Base-by-base conservation (phyloP, 2,888 invertebrate species). In the Drosophila anceps region DNA sequence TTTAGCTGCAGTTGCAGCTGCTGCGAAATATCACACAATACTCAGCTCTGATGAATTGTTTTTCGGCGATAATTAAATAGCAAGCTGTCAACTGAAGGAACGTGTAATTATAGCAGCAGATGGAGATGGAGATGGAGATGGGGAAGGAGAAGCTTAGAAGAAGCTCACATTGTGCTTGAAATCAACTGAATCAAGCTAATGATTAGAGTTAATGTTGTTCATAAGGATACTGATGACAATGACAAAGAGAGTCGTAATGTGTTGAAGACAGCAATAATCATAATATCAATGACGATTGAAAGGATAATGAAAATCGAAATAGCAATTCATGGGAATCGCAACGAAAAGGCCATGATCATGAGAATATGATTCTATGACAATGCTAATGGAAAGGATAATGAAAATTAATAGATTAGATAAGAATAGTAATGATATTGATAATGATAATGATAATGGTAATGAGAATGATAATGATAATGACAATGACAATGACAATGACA, bases 71-170 rank as follows among this genome's bases (percentile, higher is more conserved):
- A 73, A 74, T 77, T 63, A 61, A 61, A 43, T 41, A 53, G 33
- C 33, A 33, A 15, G 12, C 15, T 48, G 37, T 13, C 24, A n/a
- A 48, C 43, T 29, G 18, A 63, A 48, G 35, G 8, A 15, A 44
- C n/a, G 41, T 27, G 37, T 62, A 77, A 78, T 78, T 73, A 64
- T 37, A 63, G 35, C n/a, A 1, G 18, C 62, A 54, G 48, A 27
- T 29, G 2, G 35, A 8, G 18, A 1, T 31, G 31, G 20, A 20
- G 43, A 35, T 3, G 31, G 10, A 2, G 6, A 18, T n/a, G 50
- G n/a, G 4, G 15, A 7, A 12, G 8, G 12, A 39, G 10, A 15
- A 29, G 4, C 29, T 33, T 33, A 18, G 29, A 5, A 12, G n/a
- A 13, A 8, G 1, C 10, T 46, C 35, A 1, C 12, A 35, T 13